Percentiles rank a stretch among this genome's conserved stretches.
Evolutionary conservation across 2,797 vertebrate species (phyloP).

Genomic region (Dicrostonyx torquatus): DNA sequence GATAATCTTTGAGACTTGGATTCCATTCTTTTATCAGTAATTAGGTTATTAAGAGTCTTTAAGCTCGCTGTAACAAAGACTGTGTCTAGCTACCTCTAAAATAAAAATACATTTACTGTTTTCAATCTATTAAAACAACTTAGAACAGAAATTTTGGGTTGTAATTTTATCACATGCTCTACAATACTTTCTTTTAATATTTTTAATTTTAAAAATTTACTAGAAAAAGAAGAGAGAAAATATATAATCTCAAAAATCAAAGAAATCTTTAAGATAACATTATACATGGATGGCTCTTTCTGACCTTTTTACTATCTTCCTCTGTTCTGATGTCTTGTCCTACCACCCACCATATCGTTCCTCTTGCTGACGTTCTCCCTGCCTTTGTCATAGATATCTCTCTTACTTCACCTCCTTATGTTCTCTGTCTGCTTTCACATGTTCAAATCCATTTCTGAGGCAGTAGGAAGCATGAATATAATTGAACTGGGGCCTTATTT

Average conservation of each 20-base stretch:
- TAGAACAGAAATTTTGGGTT: neutral
- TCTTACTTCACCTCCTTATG: neutral
- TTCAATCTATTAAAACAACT: constrained; percentile 26
- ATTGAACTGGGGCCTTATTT: constrained; percentile 55
- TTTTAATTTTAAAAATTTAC: neutral
- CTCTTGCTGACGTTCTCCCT: neutral
- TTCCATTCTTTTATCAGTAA: neutral
- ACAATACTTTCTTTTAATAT: neutral
- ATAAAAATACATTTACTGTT: neutral
- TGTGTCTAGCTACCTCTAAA: neutral
- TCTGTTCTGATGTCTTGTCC: neutral
- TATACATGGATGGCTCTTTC: neutral
- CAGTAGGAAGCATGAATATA: constrained; percentile 44
- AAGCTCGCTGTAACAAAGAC: neutral
- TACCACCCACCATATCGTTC: neutral
- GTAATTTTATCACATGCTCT: constrained; percentile 36
- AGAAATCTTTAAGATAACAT: neutral
- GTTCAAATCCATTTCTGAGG: constrained; percentile 39
- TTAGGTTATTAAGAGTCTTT: neutral
- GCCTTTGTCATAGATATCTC: neutral
- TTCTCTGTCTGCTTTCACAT: neutral
- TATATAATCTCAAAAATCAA: neutral
- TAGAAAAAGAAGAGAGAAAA: neutral
- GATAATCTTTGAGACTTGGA: neutral
- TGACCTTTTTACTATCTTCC: neutral